Conservation (phyloP, 2,113 vertebrate species). For the Cyanistes caeruleus region DNA sequence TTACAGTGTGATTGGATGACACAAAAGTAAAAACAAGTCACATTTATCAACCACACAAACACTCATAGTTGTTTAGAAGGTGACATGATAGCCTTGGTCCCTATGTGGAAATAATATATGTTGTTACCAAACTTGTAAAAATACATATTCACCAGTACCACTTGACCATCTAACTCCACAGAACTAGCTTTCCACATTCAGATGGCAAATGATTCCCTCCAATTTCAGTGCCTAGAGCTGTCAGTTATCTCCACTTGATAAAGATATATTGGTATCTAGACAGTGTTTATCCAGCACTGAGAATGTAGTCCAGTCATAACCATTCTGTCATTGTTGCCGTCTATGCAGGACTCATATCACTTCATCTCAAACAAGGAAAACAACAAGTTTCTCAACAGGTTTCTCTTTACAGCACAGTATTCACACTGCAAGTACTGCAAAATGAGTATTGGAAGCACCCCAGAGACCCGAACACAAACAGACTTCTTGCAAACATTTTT, state of each 20-base stretch:
- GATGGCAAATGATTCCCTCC: neutral
- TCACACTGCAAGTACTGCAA: neutral
- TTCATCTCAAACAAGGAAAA: neutral
- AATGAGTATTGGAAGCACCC: neutral
- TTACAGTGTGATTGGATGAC: accelerated
- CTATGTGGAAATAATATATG: neutral
- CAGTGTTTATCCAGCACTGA: neutral
- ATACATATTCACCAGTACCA: neutral
- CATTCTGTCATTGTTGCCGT: neutral
- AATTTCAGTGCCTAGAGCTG: neutral
- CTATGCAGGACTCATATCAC: neutral
- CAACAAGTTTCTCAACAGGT: neutral
- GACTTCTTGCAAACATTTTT: neutral
- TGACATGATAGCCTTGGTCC: neutral
- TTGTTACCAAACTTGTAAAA: neutral
- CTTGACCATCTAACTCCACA: neutral
- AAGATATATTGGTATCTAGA: neutral
- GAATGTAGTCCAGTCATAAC: neutral
- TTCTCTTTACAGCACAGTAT: neutral
- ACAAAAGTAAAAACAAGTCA: neutral
- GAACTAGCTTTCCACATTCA: neutral
- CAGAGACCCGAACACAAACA: neutral
- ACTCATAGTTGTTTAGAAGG: neutral
- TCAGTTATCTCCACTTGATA: neutral
- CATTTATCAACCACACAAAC: neutral